Evolutionary conservation across 2,888 invertebrate genomes (phyloP), one percentile per base, ranked within the genome.

Genomic region (Agonopterix arenella): DNA sequence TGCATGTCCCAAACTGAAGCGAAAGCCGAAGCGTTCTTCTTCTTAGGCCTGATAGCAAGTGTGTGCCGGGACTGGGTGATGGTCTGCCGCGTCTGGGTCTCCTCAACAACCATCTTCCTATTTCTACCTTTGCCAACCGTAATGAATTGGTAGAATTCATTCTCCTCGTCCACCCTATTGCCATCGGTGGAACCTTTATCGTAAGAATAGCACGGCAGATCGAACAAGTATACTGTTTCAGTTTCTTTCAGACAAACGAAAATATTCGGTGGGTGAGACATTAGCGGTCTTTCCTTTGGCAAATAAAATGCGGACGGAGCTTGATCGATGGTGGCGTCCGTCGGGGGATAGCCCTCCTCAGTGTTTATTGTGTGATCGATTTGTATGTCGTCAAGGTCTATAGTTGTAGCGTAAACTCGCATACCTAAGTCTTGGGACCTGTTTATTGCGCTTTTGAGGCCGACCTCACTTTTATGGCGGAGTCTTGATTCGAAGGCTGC

Each of bases 1-100:
- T 92, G 92, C 92, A 95, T 94, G 60, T 95, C 94, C 91, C 94
- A 96, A 65, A 92, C 89, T 0, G 94, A 94, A 0, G 94, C 95
- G 67, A 93, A 94, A 0, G 92, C 90, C 1, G 86, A 85, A 2
- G 89, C 89, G 62, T 93, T 91, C 48, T 78, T 86, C 50, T 90
- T 91, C 49, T 82, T 77, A 0, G 90, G 88, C 18, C 89, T 80
- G 1, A 86, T 84, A 0, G 92, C 90, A 36, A 92, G 88, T 0
- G 93, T 93, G 51, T 91, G 90, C 10, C 94, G 85, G 0, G 92
- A 90, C 72, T 95, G 95, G 9, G 84, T 85, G 5, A 94, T 80
- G 36, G 85, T 74, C 44, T 82, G 84, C 37, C 86, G 76, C 0
- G 95, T 95, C 79, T 96, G 95, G 0, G 93, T 92, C 73, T 94